Conservation (phyloP, 2,888 invertebrate species). For the Eupithecia subumbrata region DNA sequence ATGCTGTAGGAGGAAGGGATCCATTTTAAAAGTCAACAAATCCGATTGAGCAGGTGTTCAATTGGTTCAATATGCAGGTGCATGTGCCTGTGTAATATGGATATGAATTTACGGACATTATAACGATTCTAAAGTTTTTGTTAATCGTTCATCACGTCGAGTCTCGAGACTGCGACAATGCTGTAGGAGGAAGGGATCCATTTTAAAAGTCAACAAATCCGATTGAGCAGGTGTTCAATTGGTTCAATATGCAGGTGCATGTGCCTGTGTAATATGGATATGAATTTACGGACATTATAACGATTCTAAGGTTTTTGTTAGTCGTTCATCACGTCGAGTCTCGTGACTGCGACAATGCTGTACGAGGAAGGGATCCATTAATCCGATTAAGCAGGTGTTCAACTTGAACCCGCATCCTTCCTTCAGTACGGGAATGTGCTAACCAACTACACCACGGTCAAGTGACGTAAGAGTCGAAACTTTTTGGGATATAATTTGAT, state of each 20-base stretch:
- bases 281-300: too few species aligned
- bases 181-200: background rate
- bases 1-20: slow-evolving; percentile 1
- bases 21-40: background rate
- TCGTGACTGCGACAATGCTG: slow-evolving; percentile 13
- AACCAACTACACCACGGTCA: too few species aligned
- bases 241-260: background rate
- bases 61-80: background rate
- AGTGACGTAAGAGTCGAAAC: too few species aligned
- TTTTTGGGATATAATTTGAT: too few species aligned
- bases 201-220: background rate
- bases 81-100: too few species aligned
- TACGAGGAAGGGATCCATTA: background rate
- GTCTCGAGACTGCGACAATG: slow-evolving; percentile 16
- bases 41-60: background rate
- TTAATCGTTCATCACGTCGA: slow-evolving; percentile 19
- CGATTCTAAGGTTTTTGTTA: too few species aligned
- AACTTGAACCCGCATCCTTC: too few species aligned
- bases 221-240: background rate
- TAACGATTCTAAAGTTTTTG: too few species aligned
- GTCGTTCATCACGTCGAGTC: slow-evolving; percentile 23
- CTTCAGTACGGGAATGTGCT: too few species aligned
- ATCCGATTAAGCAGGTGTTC: background rate
- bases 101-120: too few species aligned
- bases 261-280: too few species aligned